Evolutionary conservation across 2,113 vertebrate species (phyloP).

Genomic region (Nanorana parkeri): DNA sequence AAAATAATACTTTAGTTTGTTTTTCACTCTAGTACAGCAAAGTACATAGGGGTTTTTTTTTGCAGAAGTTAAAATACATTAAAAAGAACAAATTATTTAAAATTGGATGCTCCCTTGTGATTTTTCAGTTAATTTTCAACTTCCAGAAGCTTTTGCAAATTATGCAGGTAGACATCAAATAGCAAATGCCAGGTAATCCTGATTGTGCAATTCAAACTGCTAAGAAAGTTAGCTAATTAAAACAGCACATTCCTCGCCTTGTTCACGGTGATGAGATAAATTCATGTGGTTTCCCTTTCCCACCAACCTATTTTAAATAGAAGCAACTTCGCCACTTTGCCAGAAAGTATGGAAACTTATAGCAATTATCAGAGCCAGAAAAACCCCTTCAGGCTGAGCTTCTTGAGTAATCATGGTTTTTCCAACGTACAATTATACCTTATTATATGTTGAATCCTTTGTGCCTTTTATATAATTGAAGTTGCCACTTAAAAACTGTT

Average conservation of each 20-base stretch:
- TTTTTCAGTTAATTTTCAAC: conserved; percentile 6
- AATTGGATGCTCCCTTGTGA: conserved; percentile 2
- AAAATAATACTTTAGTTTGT: too few species aligned
- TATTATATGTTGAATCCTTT: conserved; percentile 13
- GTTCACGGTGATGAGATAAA: not conserved
- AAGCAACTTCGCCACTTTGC: not conserved
- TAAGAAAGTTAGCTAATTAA: not conserved
- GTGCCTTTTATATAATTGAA: conserved; percentile 15
- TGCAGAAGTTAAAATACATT: conserved; percentile 22
- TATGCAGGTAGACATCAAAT: not conserved
- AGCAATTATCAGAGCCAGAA: conserved; percentile 1
- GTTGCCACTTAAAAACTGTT: conserved; percentile 11
- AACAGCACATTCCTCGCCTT: not conserved
- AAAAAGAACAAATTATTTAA: conserved; percentile 21
- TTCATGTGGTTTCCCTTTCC: not conserved
- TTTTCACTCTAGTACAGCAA: too few species aligned
- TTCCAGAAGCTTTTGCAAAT: not conserved
- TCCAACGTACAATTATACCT: conserved; percentile 7
- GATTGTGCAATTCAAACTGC: conserved; percentile 5
- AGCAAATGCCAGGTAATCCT: conserved; percentile 19
- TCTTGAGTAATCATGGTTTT: conserved; percentile 26
- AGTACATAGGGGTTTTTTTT: too few species aligned
- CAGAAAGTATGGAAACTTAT: not conserved
- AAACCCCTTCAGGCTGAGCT: not conserved
- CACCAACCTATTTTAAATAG: not conserved